These are phyloP conservation scores for Proteles cristata DNA, from an alignment of 2,113 vertebrate species.

Conservation along the genomic window DNA sequence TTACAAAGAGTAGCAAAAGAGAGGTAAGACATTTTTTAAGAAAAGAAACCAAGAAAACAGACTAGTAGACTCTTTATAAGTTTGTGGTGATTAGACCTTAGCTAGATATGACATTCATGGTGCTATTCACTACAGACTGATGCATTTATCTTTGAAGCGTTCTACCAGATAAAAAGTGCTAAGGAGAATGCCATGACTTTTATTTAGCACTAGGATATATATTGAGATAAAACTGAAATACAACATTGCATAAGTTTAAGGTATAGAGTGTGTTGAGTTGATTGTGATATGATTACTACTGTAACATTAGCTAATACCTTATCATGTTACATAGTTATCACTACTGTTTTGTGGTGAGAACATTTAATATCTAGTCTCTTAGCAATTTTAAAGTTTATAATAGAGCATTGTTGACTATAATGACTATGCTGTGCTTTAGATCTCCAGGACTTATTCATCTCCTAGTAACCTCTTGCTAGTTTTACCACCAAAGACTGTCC, in stretches of 20 bases:
- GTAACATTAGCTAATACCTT: background rate
- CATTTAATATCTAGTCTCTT: background rate
- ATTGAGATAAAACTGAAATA: background rate
- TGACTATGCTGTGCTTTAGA: background rate
- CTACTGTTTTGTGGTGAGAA: background rate
- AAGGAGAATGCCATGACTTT: background rate
- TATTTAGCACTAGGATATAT: background rate
- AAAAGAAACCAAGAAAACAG: background rate
- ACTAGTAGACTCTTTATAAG: background rate
- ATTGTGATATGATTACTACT: background rate
- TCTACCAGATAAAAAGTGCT: background rate
- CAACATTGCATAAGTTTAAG: background rate
- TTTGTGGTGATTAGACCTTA: background rate
- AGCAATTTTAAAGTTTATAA: background rate
- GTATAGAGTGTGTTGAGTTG: background rate
- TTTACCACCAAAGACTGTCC: background rate
- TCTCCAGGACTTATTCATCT: background rate
- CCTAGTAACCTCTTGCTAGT: background rate
- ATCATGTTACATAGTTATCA: background rate
- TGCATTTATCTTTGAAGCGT: background rate
- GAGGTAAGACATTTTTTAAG: constrained; percentile 6
- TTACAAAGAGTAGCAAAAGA: background rate
- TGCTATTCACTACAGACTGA: background rate
- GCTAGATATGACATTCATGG: background rate
- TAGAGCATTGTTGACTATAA: background rate